Base-by-base conservation (phyloP, 2,888 invertebrate genomes). In the Nasonia oneida region DNA sequence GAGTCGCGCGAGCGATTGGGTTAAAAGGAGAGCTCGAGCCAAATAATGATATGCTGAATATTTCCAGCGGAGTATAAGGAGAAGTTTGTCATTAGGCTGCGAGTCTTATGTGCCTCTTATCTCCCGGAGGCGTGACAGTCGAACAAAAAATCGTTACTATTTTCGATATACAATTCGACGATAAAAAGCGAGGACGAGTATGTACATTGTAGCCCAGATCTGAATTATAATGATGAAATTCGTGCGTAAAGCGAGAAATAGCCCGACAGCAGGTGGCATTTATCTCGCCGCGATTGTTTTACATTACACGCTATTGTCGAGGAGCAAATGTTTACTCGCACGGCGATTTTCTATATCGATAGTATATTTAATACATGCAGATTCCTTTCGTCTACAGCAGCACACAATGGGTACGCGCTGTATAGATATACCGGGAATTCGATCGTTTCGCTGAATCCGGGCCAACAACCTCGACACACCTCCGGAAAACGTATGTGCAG, bases 71-170 rank as follows among this genome's bases (percentile, higher is more conserved):
- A 57, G 29, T 29, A n/a, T 57, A 57, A 57, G 0, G 57, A 57
- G 61, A 23, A 61, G 73, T n/a, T 57, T 61, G 14, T 71, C 71
- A 1, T 53, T 53, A 5, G 18, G 57, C 29, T 29, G 29, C 29
- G 29, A 29, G 29, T 29, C 29, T 29, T 29, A 0, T 29, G 29
- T 29, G 1, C 29, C 29, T 29, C 29, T 83, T 83, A 76, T 83
- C 73, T 39, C 39, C 33, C 14, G 42, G 79, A 84, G 79, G 84
- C 79, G 74, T 50, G 84, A 84, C 64, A 50, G 42, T 42, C 64
- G 23, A 70, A n/a, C 14, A 70, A 84, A 67, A 39, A 77, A 73
- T 37, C 73, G 77, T 83, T n/a, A 64, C 50, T 83, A 83, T 47
- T 79, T 83, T 78, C 37, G 79, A 83, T 83, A 64, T 53, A 53